A percentile compares a stretch with the other conserved stretches of the same genome.
Evolutionary conservation across 2,888 invertebrate species (phyloP).

Genomic region (Toxonevra muliebris): DNA sequence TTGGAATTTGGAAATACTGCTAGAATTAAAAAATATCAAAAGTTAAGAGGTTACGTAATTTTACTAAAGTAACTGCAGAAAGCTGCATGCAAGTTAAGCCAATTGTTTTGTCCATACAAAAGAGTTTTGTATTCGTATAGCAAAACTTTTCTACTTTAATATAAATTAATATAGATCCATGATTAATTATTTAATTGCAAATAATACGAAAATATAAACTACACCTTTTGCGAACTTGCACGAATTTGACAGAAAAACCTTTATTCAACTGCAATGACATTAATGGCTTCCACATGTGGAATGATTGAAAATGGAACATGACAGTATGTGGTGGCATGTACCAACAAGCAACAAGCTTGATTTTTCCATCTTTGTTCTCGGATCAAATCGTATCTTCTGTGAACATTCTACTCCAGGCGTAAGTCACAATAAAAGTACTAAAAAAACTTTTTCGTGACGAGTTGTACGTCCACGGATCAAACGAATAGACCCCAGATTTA

Average conservation of each 20-base stretch:
- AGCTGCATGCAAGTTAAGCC: background rate
- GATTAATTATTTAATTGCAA: background rate
- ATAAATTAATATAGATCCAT: background rate
- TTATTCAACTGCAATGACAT: background rate
- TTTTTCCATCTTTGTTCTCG: too few relatives aligned
- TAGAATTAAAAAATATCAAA: slow-evolving; percentile 32
- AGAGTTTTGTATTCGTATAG: too few relatives aligned
- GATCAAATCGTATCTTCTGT: too few relatives aligned
- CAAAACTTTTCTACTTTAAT: background rate
- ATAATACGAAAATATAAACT: too few relatives aligned
- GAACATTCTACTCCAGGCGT: too few relatives aligned
- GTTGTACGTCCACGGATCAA: too few relatives aligned
- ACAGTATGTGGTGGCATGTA: background rate
- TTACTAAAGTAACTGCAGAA: background rate
- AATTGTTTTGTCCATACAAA: background rate
- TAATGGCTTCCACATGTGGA: background rate
- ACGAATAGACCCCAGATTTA: too few relatives aligned
- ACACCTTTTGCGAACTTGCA: background rate
- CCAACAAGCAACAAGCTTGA: background rate
- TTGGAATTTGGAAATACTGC: slow-evolving; percentile 24
- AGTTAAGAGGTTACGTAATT: slow-evolving; percentile 42
- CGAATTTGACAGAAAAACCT: background rate
- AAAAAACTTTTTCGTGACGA: too few relatives aligned
- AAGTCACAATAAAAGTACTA: too few relatives aligned
- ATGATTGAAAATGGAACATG: background rate